Base-by-base conservation (phyloP, 2,888 invertebrate species). In the Masnerella sp. region DNA sequence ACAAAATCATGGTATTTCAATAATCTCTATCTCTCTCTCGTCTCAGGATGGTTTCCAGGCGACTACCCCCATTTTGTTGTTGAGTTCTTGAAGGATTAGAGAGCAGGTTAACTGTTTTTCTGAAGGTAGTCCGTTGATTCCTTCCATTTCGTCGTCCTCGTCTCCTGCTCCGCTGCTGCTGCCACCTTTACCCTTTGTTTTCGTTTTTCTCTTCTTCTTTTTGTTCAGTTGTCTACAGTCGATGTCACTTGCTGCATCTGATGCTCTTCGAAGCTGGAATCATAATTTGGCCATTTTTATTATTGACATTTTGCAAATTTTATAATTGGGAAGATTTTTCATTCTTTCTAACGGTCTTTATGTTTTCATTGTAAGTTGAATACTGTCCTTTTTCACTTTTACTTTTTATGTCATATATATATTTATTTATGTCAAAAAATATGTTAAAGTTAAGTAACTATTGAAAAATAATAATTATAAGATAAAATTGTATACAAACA, bases 81-180 rank as follows among this genome's bases (percentile, higher is more conserved):
- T 95, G 59, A 95, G 90, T 88, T 95, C 95, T 14, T 92, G 91
- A 25, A 95, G 88, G 74, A 95, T 93, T 11, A 95, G 89, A 4
- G 91, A 89, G 84, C 94, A 94, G 22, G 94, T 92, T 9, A 92
- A 89, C 36, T 93, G 90, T 83, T 94, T 94, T 51, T 94, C 92
- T 9, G 90, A 88, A 5, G 91, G 88, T 51, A 83, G 89, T 87
- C 81, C 89, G 75, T 79, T 90, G 80, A 89, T 85, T 84, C 90
- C 74, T 88, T 92, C 83, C 88, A 89, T 85, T 77, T 89, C 89
- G 68, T 90, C 90, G 14, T 90, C 90, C 25, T 90, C 87, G 40
- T 87, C 88, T 12, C 87, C 89, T 76, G 88, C 87, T 78, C 89
- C 90, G 79, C 89, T 89, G 75, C 86, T 88, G 42, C 89, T 81